These are phyloP conservation scores for Percina caprodes DNA, from an alignment of 2,113 vertebrate genomes.

Conservation along the genomic window DNA sequence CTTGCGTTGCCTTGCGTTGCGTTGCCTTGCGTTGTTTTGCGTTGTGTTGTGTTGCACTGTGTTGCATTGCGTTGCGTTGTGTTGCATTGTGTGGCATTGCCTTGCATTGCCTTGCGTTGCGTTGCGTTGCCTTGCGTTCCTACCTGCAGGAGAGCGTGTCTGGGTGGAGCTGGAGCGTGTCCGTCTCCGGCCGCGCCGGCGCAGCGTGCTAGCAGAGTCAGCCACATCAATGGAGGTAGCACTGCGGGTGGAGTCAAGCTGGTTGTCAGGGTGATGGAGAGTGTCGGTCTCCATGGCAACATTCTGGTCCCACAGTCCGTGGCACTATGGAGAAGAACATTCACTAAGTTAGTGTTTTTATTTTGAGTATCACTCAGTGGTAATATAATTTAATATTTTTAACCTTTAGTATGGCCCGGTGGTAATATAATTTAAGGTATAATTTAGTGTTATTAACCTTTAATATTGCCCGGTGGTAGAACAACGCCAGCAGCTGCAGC, in stretches of 20 bases:
- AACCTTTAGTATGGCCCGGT: too few species aligned
- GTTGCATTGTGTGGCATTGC: too few species aligned
- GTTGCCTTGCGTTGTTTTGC: too few species aligned
- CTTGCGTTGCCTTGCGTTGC: too few species aligned
- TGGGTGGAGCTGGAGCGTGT: constrained; percentile 44
- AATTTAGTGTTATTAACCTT: constrained; percentile 81
- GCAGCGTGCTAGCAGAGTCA: background rate
- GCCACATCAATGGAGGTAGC: constrained; percentile 79
- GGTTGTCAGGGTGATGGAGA: constrained; percentile 54
- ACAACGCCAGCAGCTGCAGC: constrained; percentile 92
- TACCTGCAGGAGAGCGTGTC: constrained; percentile 87
- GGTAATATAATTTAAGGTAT: too few species aligned
- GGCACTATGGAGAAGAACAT: constrained; percentile 83
- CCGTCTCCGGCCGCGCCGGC: constrained; percentile 1
- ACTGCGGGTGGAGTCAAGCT: fast-evolving
- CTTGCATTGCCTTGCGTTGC: too few species aligned
- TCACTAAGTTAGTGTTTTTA: background rate
- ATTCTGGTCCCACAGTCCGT: constrained; percentile 94
- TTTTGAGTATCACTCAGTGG: background rate
- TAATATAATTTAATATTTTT: background rate
- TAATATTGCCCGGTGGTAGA: constrained; percentile 93
- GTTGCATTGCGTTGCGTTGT: too few species aligned
- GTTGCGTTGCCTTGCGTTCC: too few species aligned
- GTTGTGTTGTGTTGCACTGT: too few species aligned
- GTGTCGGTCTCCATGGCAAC: constrained; percentile 67